Evolutionary conservation across 2,797 vertebrate species (phyloP).

Genomic region (Varecia variegata): DNA sequence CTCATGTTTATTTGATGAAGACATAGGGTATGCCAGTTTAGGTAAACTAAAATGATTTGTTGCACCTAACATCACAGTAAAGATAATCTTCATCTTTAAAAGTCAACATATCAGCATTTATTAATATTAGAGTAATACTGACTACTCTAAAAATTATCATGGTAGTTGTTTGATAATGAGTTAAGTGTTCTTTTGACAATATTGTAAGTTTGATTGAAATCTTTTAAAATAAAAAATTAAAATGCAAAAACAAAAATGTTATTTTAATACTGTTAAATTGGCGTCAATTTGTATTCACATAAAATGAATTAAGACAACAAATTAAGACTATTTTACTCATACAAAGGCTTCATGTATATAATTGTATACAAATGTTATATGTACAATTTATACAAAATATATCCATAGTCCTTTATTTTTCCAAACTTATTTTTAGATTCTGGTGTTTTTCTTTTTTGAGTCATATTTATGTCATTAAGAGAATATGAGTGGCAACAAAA

Average conservation of each 20-base stretch:
- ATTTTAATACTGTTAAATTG: not conserved
- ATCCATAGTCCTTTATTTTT: not conserved
- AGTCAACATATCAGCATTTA: constrained; percentile 86
- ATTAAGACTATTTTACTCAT: not conserved
- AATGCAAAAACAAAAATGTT: not conserved
- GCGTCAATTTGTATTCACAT: not conserved
- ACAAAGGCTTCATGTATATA: not conserved
- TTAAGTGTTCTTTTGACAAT: not conserved
- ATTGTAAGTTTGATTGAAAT: not conserved
- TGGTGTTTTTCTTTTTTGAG: not conserved
- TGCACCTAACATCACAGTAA: constrained; percentile 73
- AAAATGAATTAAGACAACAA: not conserved
- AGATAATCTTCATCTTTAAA: constrained; percentile 80
- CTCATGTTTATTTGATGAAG: not conserved
- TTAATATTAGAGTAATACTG: constrained; percentile 89
- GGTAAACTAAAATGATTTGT: not conserved
- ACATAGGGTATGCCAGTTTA: not conserved
- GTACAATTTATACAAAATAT: not conserved
- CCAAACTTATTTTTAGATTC: not conserved
- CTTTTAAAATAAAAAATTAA: not conserved
- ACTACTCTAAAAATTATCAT: constrained; percentile 90
- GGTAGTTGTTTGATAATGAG: not conserved
- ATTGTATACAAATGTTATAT: not conserved
- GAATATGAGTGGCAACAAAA: not conserved
- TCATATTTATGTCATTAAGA: not conserved